Evolutionary conservation across 2,113 vertebrate genomes (phyloP).

Genomic region (Casuarius casuarius): DNA sequence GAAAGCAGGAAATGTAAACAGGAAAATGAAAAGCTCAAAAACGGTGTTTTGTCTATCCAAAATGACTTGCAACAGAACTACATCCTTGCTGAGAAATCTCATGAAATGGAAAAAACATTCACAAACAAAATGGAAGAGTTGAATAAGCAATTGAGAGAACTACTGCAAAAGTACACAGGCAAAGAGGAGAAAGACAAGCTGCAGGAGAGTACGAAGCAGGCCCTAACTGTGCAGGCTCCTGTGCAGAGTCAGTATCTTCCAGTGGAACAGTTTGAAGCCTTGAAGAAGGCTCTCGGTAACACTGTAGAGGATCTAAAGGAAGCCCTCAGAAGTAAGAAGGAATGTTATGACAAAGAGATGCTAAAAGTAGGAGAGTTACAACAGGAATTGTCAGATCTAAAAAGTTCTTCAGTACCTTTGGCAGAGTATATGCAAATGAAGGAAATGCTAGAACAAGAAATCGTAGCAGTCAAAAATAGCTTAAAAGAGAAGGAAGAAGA

Average conservation of each 20-base stretch:
- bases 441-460: slow-evolving; percentile 79
- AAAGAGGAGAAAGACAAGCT: slow-evolving; percentile 69
- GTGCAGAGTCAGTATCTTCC: slow-evolving; percentile 41
- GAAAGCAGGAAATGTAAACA: slow-evolving; percentile 60
- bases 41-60: slow-evolving; percentile 76
- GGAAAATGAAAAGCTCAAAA: slow-evolving; percentile 80
- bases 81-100: slow-evolving; percentile 74
- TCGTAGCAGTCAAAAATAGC: slow-evolving; percentile 35
- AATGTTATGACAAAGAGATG: slow-evolving; percentile 65
- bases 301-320: slow-evolving; percentile 76
- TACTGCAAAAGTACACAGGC: slow-evolving; percentile 75
- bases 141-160: slow-evolving; percentile 67
- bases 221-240: background rate
- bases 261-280: slow-evolving; percentile 74
- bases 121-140: slow-evolving; percentile 72
- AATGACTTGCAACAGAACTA: slow-evolving; percentile 77
- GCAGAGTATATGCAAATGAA: slow-evolving; percentile 71
- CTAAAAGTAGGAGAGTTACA: slow-evolving; percentile 73
- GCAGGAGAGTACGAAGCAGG: slow-evolving; percentile 65
- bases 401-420: slow-evolving; percentile 65
- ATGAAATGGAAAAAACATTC: slow-evolving; percentile 72
- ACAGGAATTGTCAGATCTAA: slow-evolving; percentile 76
- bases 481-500: slow-evolving; percentile 85
- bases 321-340: slow-evolving; percentile 76
- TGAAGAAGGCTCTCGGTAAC: slow-evolving; percentile 75